phyloP scores from a whole-genome alignment of 2,888 invertebrate species.

The Schrankia costaestrigalis region DNA sequence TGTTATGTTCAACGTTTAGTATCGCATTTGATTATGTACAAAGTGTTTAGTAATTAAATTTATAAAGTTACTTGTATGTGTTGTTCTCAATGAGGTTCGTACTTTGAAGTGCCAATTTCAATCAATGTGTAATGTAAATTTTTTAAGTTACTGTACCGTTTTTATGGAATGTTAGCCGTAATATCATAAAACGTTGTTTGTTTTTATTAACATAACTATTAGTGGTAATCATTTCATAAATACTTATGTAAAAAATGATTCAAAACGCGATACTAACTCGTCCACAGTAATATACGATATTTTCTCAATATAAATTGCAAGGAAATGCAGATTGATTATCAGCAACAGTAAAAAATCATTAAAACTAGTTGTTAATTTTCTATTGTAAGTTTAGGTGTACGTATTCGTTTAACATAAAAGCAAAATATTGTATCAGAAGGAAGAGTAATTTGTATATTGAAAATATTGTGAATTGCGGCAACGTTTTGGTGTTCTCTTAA shows the following conservation, averaged over 20 bases:
- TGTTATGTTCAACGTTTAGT: slow-evolving; percentile 13
- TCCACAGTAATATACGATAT: no score
- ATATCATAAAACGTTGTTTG: slow-evolving; percentile 9
- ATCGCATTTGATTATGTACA: slow-evolving; percentile 27
- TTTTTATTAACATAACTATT: slow-evolving; percentile 12
- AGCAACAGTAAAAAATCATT: slow-evolving; percentile 15
- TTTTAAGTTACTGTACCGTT: slow-evolving; percentile 21
- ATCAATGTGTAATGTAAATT: slow-evolving; percentile 12
- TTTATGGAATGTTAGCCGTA: slow-evolving; percentile 26
- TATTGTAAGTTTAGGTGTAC: slow-evolving; percentile 36
- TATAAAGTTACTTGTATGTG: slow-evolving; percentile 5
- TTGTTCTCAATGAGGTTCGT: slow-evolving; percentile 12
- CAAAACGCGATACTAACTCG: slow-evolving; percentile 20
- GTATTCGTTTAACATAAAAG: slow-evolving; percentile 20
- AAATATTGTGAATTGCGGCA: slow-evolving; percentile 13
- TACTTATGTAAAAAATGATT: slow-evolving; percentile 11
- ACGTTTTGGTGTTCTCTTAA: slow-evolving; percentile 3
- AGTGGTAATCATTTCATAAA: slow-evolving; percentile 10
- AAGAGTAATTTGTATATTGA: slow-evolving; percentile 20
- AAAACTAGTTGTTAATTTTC: slow-evolving; percentile 25
- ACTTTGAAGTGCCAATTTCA: slow-evolving; percentile 21
- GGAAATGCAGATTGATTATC: slow-evolving; percentile 2
- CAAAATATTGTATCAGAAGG: slow-evolving; percentile 37
- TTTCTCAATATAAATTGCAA: no score
- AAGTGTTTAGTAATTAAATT: slow-evolving; percentile 12